Conservation (phyloP, 2,113 vertebrate genomes). For the Bagarius yarrelli region DNA sequence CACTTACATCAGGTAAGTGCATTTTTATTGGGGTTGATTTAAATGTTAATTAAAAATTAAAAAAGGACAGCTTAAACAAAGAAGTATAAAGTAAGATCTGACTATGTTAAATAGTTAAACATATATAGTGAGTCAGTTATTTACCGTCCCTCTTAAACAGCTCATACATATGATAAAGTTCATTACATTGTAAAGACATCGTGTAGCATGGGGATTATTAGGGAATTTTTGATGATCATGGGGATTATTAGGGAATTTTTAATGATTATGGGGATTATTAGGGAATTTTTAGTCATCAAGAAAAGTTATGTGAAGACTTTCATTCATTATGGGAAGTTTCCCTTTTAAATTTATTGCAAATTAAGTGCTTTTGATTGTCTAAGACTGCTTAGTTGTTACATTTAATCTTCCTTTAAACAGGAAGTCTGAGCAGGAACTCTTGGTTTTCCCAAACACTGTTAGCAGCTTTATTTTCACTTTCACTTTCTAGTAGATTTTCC, state of each 20-base stretch:
- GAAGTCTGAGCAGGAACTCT: neutral
- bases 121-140: neutral
- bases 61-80: neutral
- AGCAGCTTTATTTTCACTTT: slow-evolving; percentile 49
- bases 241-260: neutral
- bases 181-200: neutral
- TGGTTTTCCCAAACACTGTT: neutral
- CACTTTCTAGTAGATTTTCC: slow-evolving; percentile 53
- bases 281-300: neutral
- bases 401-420: neutral
- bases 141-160: neutral
- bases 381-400: neutral
- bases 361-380: neutral
- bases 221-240: too few species aligned
- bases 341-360: neutral
- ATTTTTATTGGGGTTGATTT: neutral
- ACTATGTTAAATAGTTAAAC: neutral
- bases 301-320: neutral
- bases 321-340: neutral
- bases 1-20: neutral
- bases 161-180: neutral
- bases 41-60: neutral
- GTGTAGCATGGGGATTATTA: neutral
- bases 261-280: too few species aligned
- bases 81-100: neutral